Evolutionary conservation across 64 coral and sea anemone genomes (phyloP).

Genomic region (Dendronephthya gigantea): DNA sequence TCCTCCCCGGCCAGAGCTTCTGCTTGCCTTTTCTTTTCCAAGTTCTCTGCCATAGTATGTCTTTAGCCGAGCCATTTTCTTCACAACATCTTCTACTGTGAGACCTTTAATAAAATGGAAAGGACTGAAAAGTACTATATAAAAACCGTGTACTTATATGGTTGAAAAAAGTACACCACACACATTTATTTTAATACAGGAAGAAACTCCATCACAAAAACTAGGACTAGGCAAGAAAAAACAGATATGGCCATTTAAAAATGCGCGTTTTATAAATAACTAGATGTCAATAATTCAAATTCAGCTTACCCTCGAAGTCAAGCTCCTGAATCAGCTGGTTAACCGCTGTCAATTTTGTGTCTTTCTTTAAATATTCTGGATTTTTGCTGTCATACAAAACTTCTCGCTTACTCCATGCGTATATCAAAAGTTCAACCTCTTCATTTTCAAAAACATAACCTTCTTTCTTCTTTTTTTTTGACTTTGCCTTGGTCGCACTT

Average conservation of each 20-base stretch:
- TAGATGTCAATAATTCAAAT: too few species aligned
- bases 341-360: conserved; percentile 1
- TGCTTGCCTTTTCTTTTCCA: conserved; percentile 48
- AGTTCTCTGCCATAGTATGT: conserved; percentile 67
- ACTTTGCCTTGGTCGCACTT: conserved; percentile 19
- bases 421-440: neutral
- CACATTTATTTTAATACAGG: neutral
- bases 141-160: conserved; percentile 1
- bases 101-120: conserved; percentile 35
- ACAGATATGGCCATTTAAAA: too few species aligned
- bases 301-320: neutral
- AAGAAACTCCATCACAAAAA: too few species aligned
- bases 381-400: conserved; percentile 7
- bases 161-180: neutral
- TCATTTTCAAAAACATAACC: neutral
- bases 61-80: conserved; percentile 34
- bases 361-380: neutral
- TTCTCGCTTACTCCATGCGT: conserved; percentile 20
- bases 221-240: too few species aligned
- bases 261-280: too few species aligned
- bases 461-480: conserved; percentile 7
- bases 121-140: conserved; percentile 15
- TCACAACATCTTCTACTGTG: conserved; percentile 44
- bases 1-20: conserved; percentile 30
- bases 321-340: neutral